Conservation (phyloP, 1,140 invertebrate species). For the Prorops nasuta region DNA sequence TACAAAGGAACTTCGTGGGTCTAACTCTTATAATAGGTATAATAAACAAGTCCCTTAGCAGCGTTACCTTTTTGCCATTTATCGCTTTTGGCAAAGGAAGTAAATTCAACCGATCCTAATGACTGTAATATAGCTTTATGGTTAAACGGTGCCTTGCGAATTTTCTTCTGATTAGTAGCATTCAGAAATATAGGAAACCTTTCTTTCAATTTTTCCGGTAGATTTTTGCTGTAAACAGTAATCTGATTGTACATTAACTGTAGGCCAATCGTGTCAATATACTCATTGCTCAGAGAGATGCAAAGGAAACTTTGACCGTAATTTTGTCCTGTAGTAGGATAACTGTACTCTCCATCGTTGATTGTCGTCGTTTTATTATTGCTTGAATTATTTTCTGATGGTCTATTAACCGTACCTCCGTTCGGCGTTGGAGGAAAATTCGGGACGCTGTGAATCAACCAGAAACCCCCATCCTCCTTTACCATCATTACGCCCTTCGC, state of each 20-base stretch:
- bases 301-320: conserved; percentile 90
- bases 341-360: conserved; percentile 61
- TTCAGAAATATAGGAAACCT: conserved; percentile 62
- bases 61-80: conserved; percentile 72
- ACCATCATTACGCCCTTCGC: conserved; percentile 81
- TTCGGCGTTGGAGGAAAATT: conserved; percentile 68
- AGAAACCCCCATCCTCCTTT: conserved; percentile 73
- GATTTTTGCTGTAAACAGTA: conserved; percentile 62
- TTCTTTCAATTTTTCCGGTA: conserved; percentile 56
- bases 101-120: conserved; percentile 61
- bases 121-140: conserved; percentile 62
- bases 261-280: conserved; percentile 69
- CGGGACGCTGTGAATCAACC: conserved; percentile 90
- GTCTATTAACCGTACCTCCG: conserved; percentile 26
- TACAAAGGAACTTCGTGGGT: too few species aligned
- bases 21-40: too few species aligned
- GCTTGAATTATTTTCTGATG: background rate
- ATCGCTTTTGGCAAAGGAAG: conserved; percentile 76
- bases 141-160: conserved; percentile 64
- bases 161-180: conserved; percentile 63
- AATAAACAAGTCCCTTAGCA: too few species aligned
- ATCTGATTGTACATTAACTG: conserved; percentile 79
- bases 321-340: conserved; percentile 68
- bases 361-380: background rate
- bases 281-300: conserved; percentile 65